phyloP scores from a whole-genome alignment of 2,113 vertebrate species.

The Dipodomys merriami region DNA sequence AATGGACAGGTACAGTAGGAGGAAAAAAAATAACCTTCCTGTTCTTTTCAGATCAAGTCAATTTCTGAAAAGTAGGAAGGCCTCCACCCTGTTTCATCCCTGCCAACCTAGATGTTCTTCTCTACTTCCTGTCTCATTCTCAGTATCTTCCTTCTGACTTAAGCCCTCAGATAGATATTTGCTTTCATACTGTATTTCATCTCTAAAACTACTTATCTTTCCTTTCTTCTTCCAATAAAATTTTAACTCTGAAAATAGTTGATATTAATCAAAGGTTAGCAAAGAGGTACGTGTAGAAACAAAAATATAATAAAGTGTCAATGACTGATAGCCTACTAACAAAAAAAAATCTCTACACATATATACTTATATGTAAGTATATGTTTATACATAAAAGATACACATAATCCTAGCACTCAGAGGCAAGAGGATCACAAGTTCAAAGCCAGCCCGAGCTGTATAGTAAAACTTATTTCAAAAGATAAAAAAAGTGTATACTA shows the following conservation, averaged over 20 bases:
- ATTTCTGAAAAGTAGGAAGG: neutral
- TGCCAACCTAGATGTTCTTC: neutral
- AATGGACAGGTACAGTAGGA: constrained; percentile 2
- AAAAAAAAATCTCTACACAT: neutral
- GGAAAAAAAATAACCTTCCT: neutral
- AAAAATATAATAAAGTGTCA: constrained; percentile 16
- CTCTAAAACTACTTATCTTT: constrained; percentile 6
- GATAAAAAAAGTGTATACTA: neutral
- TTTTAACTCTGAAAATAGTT: constrained; percentile 23
- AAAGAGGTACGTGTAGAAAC: constrained; percentile 2
- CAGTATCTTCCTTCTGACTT: neutral
- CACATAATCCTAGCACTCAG: neutral
- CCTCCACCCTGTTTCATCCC: neutral
- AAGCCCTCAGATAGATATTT: neutral
- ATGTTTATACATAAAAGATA: neutral
- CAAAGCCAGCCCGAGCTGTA: neutral
- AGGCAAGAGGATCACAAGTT: neutral
- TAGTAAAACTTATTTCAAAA: no score
- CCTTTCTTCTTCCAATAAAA: neutral
- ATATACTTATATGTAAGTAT: neutral
- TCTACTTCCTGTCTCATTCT: neutral
- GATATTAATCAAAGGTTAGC: neutral
- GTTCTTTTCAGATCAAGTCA: neutral
- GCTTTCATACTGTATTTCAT: neutral
- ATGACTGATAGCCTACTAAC: neutral